phyloP scores from a whole-genome alignment of 2,113 vertebrate species.

The Zapus hudsonius region DNA sequence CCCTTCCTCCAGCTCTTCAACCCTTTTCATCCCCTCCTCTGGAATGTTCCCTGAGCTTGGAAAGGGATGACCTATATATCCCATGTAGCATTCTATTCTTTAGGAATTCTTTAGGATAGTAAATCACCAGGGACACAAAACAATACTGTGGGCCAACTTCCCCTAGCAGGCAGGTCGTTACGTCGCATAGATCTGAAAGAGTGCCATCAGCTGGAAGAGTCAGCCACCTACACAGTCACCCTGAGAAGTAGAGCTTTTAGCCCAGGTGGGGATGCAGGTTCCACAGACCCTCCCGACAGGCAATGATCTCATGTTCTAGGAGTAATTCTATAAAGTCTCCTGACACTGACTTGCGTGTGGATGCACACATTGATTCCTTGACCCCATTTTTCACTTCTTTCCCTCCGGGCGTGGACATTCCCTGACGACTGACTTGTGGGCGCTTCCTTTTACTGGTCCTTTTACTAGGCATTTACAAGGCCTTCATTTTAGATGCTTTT shows the following conservation, averaged over 20 bases:
- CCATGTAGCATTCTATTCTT: too few species aligned
- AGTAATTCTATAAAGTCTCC: neutral
- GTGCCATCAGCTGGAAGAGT: neutral
- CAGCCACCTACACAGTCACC: fast-evolving
- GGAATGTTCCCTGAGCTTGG: too few species aligned
- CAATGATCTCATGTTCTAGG: neutral
- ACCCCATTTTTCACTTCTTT: neutral
- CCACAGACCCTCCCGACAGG: fast-evolving
- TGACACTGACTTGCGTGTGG: neutral
- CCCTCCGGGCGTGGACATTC: neutral
- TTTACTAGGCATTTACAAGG: neutral
- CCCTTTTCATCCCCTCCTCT: too few species aligned
- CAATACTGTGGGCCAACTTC: too few species aligned
- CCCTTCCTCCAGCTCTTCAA: too few species aligned
- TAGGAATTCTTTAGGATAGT: too few species aligned
- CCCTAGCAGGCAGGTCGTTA: too few species aligned
- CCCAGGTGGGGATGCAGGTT: too few species aligned
- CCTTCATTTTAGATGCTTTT: neutral
- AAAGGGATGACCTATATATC: too few species aligned
- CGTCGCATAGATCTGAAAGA: fast-evolving
- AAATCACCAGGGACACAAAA: too few species aligned
- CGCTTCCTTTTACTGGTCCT: too few species aligned
- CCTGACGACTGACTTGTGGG: neutral
- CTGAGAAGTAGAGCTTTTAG: neutral
- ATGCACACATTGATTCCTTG: too few species aligned